Base-by-base conservation (phyloP, 2,888 invertebrate genomes). In the Allophyes oxyacanthae region DNA sequence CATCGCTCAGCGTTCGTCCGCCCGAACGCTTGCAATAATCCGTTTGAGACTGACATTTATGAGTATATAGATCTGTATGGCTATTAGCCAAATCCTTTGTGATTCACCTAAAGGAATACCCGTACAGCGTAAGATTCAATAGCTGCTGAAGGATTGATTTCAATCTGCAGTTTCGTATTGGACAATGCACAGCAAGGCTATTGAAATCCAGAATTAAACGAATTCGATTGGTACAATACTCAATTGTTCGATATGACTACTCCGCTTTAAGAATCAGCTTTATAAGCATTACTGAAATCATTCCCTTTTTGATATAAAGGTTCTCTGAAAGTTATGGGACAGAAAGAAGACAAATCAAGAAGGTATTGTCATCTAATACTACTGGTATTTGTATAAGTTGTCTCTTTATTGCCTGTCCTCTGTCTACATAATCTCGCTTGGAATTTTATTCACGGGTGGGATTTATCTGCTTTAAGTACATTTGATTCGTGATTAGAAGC, bases 21-120 rank as follows among this genome's bases (percentile, higher is more conserved):
- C 58, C 54, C 63, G 72, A 69, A 65, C 76, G 79, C 70, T 64
- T 61, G 71, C 77, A 76, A 77, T 84, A 83, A 78, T 81, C 77
- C 72, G 67, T 75, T 74, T 79, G 75, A 60, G 72, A 71, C 72
- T 75, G 77, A 75, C 75, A 76, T 76, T 77, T 78, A 80, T 78
- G 72, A 69, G 63, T 62, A 56, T 28, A 37, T 36, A 44, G 56
- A 48, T 55, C 64, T 62, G 72, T 71, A 42, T 54, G 55, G 60
- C 62, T 67, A 75, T 68, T 68, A 61, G 46, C 33, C 32, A 65
- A 62, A 65, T 53, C 77, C 72, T 76, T 76, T 78, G 76, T 76
- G 71, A 68, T 52, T 48, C 49, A 57, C 53, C 59, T 73, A 67
- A 58, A 65, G 67, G 60, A 63, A 55, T 61, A 64, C 14, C 36